phyloP scores from a whole-genome alignment of 2,113 vertebrate genomes.

The Anoplopoma fimbria region DNA sequence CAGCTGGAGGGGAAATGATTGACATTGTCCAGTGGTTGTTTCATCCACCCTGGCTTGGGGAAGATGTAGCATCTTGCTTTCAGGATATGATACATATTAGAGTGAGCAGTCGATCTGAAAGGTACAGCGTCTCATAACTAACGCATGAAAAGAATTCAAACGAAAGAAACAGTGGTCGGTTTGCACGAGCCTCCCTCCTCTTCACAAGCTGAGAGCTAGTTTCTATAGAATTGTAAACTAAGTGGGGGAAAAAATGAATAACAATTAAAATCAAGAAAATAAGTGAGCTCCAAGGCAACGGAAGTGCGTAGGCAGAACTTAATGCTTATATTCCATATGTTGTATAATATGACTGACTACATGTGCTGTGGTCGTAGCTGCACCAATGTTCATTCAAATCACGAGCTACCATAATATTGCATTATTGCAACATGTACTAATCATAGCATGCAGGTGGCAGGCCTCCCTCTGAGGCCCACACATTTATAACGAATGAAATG shows the following conservation, averaged over 20 bases:
- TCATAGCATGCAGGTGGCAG: not conserved
- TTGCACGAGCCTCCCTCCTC: not conserved
- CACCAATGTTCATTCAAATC: not conserved
- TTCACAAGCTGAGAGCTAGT: not conserved
- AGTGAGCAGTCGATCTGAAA: not conserved
- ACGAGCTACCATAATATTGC: too few species aligned
- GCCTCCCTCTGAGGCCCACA: too few species aligned
- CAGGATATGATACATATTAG: not conserved
- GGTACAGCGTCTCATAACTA: not conserved
- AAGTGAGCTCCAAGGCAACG: not conserved
- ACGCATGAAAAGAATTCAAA: not conserved
- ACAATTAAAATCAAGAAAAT: not conserved
- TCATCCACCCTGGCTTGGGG: not conserved
- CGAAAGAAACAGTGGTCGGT: not conserved
- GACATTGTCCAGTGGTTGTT: not conserved
- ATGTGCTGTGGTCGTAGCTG: not conserved
- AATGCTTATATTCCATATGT: not conserved
- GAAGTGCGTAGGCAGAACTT: not conserved
- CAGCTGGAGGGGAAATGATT: slow-evolving; percentile 3
- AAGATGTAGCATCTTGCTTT: not conserved
- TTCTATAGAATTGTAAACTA: not conserved
- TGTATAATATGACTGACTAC: too few species aligned
- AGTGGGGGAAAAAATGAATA: not conserved
- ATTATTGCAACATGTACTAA: not conserved
- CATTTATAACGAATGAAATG: too few species aligned